Evolutionary conservation across 1,140 invertebrate genomes (phyloP).

Genomic region (Eurosta solidaginis): DNA sequence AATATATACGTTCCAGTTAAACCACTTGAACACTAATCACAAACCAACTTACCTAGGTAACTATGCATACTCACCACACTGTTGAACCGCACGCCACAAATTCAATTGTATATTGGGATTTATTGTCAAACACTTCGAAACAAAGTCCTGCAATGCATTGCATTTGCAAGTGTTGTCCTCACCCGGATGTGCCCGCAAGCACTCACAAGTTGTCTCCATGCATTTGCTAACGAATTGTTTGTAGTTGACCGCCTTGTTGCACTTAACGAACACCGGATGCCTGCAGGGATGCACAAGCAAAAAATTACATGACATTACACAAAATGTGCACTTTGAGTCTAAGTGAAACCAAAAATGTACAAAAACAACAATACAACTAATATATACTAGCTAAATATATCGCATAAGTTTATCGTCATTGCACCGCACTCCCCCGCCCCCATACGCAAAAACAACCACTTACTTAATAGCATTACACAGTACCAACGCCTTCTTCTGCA

Average conservation of each 20-base stretch:
- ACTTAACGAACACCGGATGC: conserved; percentile 67
- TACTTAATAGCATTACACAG: conserved; percentile 66
- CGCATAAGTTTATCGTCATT: background rate
- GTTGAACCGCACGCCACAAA: conserved; percentile 71
- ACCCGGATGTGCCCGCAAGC: conserved; percentile 61
- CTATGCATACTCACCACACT: conserved; percentile 43
- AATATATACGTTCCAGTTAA: too few species aligned
- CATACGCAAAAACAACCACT: conserved; percentile 33
- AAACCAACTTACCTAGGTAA: background rate
- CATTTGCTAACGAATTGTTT: conserved; percentile 74
- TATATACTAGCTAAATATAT: background rate
- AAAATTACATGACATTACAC: conserved; percentile 23
- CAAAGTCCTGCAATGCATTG: conserved; percentile 69
- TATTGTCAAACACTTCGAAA: conserved; percentile 71
- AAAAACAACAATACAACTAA: background rate
- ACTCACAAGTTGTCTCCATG: conserved; percentile 74
- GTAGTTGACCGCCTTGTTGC: conserved; percentile 65
- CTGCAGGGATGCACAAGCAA: conserved; percentile 35
- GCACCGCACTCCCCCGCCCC: background rate
- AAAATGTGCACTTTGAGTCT: background rate
- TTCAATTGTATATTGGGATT: conserved; percentile 67
- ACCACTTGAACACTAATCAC: too few species aligned
- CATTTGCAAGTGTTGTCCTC: conserved; percentile 69
- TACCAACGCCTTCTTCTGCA: conserved; percentile 68
- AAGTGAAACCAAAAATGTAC: conserved; percentile 7